A percentile compares a stretch with the other conserved stretches of the same genome.
Evolutionary conservation across 2,888 invertebrate species (phyloP).

Genomic region (Argyra leucocephala): DNA sequence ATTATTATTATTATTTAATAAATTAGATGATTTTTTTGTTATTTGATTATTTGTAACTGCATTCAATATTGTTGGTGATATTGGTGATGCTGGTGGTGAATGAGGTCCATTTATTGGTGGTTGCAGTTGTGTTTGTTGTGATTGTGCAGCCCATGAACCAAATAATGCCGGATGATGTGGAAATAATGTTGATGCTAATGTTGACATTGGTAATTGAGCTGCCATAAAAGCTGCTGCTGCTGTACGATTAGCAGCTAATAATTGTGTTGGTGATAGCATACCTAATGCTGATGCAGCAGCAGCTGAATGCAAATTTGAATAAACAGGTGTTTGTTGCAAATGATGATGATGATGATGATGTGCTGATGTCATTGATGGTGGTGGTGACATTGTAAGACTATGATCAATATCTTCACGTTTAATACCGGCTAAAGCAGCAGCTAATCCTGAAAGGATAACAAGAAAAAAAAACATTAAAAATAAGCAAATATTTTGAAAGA

Average conservation of each 20-base stretch:
- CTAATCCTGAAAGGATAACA: slow-evolving; percentile 33
- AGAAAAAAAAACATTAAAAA: slow-evolving; percentile 17
- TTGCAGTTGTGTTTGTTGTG: slow-evolving; percentile 26
- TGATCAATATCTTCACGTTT: slow-evolving; percentile 40
- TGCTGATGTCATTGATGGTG: slow-evolving; percentile 39
- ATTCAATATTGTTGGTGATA: slow-evolving; percentile 32
- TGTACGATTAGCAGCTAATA: slow-evolving; percentile 39
- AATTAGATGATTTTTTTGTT: slow-evolving; percentile 21
- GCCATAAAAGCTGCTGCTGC: slow-evolving; percentile 43
- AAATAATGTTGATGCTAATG: slow-evolving; percentile 38
- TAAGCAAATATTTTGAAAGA: neutral
- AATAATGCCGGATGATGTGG: slow-evolving; percentile 41
- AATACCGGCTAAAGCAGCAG: slow-evolving; percentile 42
- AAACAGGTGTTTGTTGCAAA: slow-evolving; percentile 29
- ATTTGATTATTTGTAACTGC: slow-evolving; percentile 19
- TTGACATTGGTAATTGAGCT: slow-evolving; percentile 39
- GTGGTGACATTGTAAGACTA: slow-evolving; percentile 38
- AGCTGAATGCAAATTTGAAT: slow-evolving; percentile 37
- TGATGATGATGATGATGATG: slow-evolving; percentile 1
- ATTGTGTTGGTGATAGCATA: slow-evolving; percentile 38
- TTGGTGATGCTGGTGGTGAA: slow-evolving; percentile 40
- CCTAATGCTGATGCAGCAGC: slow-evolving; percentile 41
- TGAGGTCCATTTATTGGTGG: slow-evolving; percentile 31
- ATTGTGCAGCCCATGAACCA: slow-evolving; percentile 33
- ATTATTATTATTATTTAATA: slow-evolving; percentile 20